Base-by-base conservation (phyloP, 2,888 invertebrate species). In the Bembecia ichneumoniformis region DNA sequence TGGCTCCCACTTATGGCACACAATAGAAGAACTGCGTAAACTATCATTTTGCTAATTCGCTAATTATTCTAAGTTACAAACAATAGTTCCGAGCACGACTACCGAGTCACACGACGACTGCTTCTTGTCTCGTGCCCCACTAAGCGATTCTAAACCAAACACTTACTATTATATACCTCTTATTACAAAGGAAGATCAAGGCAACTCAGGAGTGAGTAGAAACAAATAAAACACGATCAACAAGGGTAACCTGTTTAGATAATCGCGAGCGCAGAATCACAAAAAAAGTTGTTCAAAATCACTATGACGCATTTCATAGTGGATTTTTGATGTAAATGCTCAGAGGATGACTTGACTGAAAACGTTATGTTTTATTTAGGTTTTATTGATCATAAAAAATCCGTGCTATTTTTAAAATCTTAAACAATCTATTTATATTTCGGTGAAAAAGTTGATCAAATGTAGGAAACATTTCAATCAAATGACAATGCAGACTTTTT, bases 121-220 rank as follows among this genome's bases (percentile, higher is more conserved):
- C 49, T 51, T 55, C 48, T 52, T 49, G 55, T 49, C 55, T 45
- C 47, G 49, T 49, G 47, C 49, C 51, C 50, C 50, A 57, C 59
- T 57, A 55, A 54, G 47, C 35, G 47, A 15, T 40, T 43, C 40
- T 43, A 40, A 17, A 10, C 20, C 50, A 47, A n/a, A 43, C 46
- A 53, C 52, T 53, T 58, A 59, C 53, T 63, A 58, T 62, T 66
- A 61, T 66, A 66, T 63, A 65, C 53, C 56, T 50, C 47, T 45
- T 35, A 44, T 48, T 52, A 51, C 47, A 48, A 49, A 53, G 46
- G 48, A 49, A 46, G 47, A 54, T 52, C 54, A 52, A 54, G 54
- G 51, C 47, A 16, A 54, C 52, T 43, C 13, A 52, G 15, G 35
- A 17, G 3, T 20, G 15, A 43, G 48, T 35, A 47, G 35, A 49